phyloP scores from a whole-genome alignment of 2,797 vertebrate species.

The Muraenolepis orangiensis region DNA sequence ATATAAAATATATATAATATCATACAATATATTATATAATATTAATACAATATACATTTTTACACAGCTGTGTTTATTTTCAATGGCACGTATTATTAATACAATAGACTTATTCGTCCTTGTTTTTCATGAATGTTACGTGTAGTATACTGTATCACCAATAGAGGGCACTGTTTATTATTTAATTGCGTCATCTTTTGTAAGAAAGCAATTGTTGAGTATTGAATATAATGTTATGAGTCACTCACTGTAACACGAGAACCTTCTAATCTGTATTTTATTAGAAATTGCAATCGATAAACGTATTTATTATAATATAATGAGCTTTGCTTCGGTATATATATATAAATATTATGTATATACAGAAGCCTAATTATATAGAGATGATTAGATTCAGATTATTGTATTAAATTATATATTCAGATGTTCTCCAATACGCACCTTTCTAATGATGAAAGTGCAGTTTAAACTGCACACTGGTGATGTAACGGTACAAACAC shows the following conservation, averaged over 20 bases:
- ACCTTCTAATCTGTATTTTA: too few relatives aligned
- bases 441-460: background rate
- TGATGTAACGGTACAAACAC: conserved; percentile 27
- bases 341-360: background rate
- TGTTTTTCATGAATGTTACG: background rate
- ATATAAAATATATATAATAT: background rate
- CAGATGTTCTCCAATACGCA: background rate
- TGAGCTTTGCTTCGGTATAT: too few relatives aligned
- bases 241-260: background rate
- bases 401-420: too few relatives aligned
- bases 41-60: background rate
- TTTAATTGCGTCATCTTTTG: background rate
- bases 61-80: background rate
- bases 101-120: background rate
- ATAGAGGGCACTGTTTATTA: background rate
- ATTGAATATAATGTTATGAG: background rate
- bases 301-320: background rate
- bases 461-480: conserved; percentile 27
- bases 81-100: background rate
- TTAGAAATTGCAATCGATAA: too few relatives aligned
- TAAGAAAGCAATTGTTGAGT: background rate
- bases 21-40: too few relatives aligned
- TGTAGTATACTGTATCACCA: background rate
- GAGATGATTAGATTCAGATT: too few relatives aligned
- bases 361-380: too few relatives aligned